Base-by-base conservation (phyloP, 2,113 vertebrate genomes). In the Butastur rufipennis region DNA sequence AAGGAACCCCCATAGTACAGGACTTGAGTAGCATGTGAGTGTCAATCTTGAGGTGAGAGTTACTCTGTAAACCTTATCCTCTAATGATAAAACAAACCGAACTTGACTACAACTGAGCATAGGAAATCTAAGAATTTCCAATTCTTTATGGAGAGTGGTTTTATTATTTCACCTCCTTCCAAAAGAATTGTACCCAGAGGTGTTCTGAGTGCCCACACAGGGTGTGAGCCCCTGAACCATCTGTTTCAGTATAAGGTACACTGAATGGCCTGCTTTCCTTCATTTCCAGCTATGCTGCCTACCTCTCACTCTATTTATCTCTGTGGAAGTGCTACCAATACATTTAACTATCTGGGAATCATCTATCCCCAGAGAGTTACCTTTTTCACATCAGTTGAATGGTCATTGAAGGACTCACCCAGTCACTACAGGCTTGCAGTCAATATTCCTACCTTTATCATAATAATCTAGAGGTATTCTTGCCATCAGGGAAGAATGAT, bases 1-100 rank as follows among this genome's bases (percentile, higher is more conserved):
- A 84, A 31, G 14, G 10, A 90, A 34, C 7, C 7, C 1, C 15
- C 13, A 11, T 31, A 70, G 6, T 31, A 81, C 0, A 0, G 18
- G 26, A 25, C 26, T 48, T 74, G 36, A 43, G 6, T 55, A 90
- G 43, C 66, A 52, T 0, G 20, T 40, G 2, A 58, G 25, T 67
- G 29, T 85, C 43, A 96, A 8, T 23, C 16, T 38, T 50, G 25
- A 86, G 15, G 25, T 79, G 21, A 42, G 6, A 48, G 8, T 88
- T 70, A 31, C 11, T 53, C 32, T 48, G 19, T 26, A 75, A 67
- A 53, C 15, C 6, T 67, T 90, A 67, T 70, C 13, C 14, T 95
- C 9, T 63, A 62, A 50, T 42, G 62, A 50, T 15, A 47, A 59
- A 88, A 9, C 15, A 77, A 68, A 34, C 9, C 42, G 13, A 81